Percentiles rank a stretch among this genome's conserved stretches.
Evolutionary conservation across 1,140 invertebrate species (phyloP).

Genomic region (Drosophila lacteicornis): DNA sequence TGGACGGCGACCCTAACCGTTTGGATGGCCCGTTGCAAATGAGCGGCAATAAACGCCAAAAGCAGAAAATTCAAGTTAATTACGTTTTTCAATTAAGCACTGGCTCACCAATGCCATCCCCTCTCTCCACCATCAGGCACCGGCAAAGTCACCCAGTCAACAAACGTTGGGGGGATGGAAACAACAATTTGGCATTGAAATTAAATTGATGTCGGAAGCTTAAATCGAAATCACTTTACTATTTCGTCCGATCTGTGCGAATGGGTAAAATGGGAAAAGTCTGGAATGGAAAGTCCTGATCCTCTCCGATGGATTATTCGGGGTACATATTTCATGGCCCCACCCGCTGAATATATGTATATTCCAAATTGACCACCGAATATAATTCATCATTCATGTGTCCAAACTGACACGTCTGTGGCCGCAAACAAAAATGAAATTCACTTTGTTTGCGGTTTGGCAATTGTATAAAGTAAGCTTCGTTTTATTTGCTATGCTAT

Average conservation of each 20-base stretch:
- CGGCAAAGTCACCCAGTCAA: slow-evolving; percentile 40
- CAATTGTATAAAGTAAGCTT: slow-evolving; percentile 58
- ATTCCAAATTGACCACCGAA: slow-evolving; percentile 55
- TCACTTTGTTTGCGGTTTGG: slow-evolving; percentile 75
- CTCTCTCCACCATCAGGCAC: neutral
- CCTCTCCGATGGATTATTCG: slow-evolving; percentile 11
- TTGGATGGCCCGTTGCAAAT: slow-evolving; percentile 69
- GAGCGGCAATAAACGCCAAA: slow-evolving; percentile 81
- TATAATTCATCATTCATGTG: slow-evolving; percentile 82
- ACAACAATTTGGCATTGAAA: slow-evolving; percentile 69
- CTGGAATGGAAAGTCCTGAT: neutral
- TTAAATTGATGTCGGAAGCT: slow-evolving; percentile 56
- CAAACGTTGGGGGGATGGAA: slow-evolving; percentile 29
- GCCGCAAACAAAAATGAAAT: slow-evolving; percentile 78
- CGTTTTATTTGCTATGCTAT: slow-evolving; percentile 48
- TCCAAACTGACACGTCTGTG: slow-evolving; percentile 80
- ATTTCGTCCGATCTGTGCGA: slow-evolving; percentile 19
- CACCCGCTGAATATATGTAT: slow-evolving; percentile 20
- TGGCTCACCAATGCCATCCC: slow-evolving; percentile 34
- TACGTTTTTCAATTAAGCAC: slow-evolving; percentile 82
- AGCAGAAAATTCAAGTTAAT: slow-evolving; percentile 83
- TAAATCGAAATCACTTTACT: slow-evolving; percentile 47
- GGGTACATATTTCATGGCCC: slow-evolving; percentile 20
- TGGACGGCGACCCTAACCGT: slow-evolving; percentile 38
- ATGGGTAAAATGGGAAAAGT: neutral